These are phyloP conservation scores for Chaetodon auriga DNA, from an alignment of 2,113 vertebrate genomes.

Conservation along the genomic window DNA sequence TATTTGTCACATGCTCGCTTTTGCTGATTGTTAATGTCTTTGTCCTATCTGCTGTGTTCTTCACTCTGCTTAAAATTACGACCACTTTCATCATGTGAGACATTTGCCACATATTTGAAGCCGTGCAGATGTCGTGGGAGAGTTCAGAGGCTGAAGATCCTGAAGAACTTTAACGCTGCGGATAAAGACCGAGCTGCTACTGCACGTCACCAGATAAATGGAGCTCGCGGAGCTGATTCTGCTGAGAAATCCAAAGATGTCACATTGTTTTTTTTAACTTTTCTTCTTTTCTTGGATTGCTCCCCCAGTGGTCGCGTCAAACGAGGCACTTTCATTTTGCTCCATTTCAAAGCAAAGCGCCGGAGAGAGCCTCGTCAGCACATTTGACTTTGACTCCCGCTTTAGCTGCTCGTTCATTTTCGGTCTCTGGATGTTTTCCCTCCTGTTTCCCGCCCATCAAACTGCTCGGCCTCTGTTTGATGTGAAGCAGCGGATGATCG, in stretches of 20 bases:
- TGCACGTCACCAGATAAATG: slow-evolving; percentile 6
- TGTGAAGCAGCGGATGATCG: not conserved
- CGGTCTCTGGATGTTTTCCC: slow-evolving; percentile 10
- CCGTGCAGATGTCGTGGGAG: not conserved
- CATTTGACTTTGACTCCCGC: slow-evolving; percentile 33
- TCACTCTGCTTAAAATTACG: not conserved
- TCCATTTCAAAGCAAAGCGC: slow-evolving; percentile 32
- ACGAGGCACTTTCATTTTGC: slow-evolving; percentile 12
- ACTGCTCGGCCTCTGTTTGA: not conserved
- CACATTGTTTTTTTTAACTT: not conserved
- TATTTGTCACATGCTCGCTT: not conserved
- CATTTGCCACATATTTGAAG: not conserved
- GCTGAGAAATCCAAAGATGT: slow-evolving; percentile 11
- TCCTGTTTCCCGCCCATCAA: not conserved
- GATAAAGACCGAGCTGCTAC: slow-evolving; percentile 7
- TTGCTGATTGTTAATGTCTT: not conserved
- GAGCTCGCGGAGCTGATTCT: slow-evolving; percentile 6
- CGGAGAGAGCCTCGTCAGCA: slow-evolving; percentile 24
- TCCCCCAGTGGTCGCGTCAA: slow-evolving; percentile 13
- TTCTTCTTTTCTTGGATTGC: slow-evolving; percentile 3
- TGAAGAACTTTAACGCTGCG: not conserved
- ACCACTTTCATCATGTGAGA: too few species aligned
- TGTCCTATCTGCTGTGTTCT: not conserved
- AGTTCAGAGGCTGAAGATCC: not conserved
- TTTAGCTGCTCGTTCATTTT: not conserved